Evolutionary conservation across 2,888 invertebrate species (phyloP).

Genomic region (Ormyrus rosae): DNA sequence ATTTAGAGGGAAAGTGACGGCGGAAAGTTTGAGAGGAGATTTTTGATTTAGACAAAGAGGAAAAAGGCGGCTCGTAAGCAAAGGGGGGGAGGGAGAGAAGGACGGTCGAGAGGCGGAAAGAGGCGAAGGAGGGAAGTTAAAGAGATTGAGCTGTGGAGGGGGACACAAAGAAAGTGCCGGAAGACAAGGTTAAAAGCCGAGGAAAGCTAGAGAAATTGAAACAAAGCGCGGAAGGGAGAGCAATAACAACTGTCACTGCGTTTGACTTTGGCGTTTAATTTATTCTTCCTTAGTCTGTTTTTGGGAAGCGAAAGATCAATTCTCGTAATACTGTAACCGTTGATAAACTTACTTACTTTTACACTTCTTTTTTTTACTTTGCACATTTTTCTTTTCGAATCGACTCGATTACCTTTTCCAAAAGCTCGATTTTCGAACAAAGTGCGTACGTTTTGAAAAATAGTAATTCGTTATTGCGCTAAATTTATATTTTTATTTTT

Average conservation of each 20-base stretch:
- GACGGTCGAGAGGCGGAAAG: not conserved
- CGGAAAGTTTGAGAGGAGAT: slow-evolving; percentile 5
- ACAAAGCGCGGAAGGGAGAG: slow-evolving; percentile 11
- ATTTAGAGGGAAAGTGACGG: slow-evolving; percentile 13
- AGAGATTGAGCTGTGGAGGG: slow-evolving; percentile 18
- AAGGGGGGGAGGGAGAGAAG: not conserved
- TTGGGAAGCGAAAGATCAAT: not conserved
- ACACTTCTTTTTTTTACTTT: too few species aligned
- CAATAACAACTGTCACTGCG: slow-evolving; percentile 16
- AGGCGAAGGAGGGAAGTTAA: slow-evolving; percentile 3
- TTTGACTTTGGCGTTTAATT: slow-evolving; percentile 22
- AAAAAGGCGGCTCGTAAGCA: not conserved
- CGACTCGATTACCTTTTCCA: too few species aligned
- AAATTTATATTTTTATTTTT: too few species aligned
- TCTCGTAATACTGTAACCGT: not conserved
- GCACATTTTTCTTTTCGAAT: too few species aligned
- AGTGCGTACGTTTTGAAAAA: too few species aligned
- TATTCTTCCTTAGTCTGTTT: slow-evolving; percentile 10
- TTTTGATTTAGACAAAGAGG: slow-evolving; percentile 17
- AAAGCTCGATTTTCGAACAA: too few species aligned
- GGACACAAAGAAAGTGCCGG: not conserved
- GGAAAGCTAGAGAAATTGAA: not conserved
- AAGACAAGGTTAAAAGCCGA: not conserved
- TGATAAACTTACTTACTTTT: not conserved
- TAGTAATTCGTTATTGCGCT: too few species aligned